Percentiles rank a stretch among this genome's conserved stretches.
phyloP scores from a whole-genome alignment of 2,113 vertebrate genomes.

The Hydropotes inermis region DNA sequence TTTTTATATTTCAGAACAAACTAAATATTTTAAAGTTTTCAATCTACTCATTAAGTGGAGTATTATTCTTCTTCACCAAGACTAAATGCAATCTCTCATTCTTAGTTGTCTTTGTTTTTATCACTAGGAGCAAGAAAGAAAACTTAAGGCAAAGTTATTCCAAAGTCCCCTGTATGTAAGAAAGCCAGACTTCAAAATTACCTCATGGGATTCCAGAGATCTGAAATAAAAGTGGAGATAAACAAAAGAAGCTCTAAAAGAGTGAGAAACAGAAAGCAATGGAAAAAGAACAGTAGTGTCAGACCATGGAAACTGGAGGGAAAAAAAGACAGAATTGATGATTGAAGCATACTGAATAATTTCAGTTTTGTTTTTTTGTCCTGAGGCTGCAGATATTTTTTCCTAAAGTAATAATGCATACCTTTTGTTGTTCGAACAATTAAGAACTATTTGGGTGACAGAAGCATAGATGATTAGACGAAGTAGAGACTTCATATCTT shows the following conservation, averaged over 20 bases:
- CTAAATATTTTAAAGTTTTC: background rate
- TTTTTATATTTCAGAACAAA: background rate
- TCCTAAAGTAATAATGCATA: slow-evolving; percentile 17
- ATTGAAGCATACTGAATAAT: slow-evolving; percentile 20
- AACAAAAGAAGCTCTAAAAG: background rate
- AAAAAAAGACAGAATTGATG: background rate
- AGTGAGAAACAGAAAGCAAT: background rate
- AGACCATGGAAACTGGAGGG: background rate
- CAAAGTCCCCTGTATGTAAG: background rate
- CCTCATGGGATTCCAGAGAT: background rate
- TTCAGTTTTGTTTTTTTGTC: slow-evolving; percentile 18
- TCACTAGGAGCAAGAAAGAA: background rate
- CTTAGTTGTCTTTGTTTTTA: background rate
- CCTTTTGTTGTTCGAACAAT: background rate
- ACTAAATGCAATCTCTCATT: background rate
- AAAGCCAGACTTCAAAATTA: slow-evolving; percentile 26
- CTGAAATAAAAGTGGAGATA: slow-evolving; percentile 21
- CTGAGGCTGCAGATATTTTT: background rate
- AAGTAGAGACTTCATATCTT: background rate
- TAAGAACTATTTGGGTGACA: background rate
- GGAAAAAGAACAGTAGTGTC: background rate
- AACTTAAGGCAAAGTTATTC: slow-evolving; percentile 10
- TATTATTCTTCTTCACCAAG: background rate
- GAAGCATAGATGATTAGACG: background rate
- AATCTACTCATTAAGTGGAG: background rate